Evolutionary conservation across 1,140 invertebrate species (phyloP), one percentile per base, ranked within the genome.

Genomic region (Hylyphantes graminicola): DNA sequence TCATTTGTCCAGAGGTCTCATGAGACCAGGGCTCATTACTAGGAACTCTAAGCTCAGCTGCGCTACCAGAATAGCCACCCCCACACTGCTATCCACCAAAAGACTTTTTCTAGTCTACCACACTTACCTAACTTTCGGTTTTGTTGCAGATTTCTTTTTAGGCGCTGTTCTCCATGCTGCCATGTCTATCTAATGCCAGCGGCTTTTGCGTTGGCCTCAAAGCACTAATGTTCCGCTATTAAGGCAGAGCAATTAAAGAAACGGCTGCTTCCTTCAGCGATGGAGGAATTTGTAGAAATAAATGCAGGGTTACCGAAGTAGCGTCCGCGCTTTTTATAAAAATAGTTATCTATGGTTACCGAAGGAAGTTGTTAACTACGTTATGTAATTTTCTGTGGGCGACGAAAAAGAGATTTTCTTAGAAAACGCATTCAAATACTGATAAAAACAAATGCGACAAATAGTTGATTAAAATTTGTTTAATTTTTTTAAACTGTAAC

Each of bases 31-130:
- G 73, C 82, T 85, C 82, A 85, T 85, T 85, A 85, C 82, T 57
- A 72, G 82, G 67, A 68, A 70, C 82, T 77, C 82, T 59, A 85
- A 77, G 82, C 82, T 85, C 82, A 85, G 82, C 82, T 85, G 82
- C 70, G 80, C 80, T 75, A 65, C 64, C 53, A 70, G 70, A 75
- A 72, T 67, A 53, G n/a, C 55, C 68, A 12, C 81, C 73, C 35
- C 19, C 76, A 21, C 77, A 9, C n/a, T 67, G 21, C 78, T 67
- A 21, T 53, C 76, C 21, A 19, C 19, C 65, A 51, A 35, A 35
- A 35, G 79, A 59, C 53, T 80, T 59, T 80, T 80, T 72, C 78
- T 80, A 35, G 78, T 67, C 67, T 78, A 51, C 77, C 65, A 79
- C 65, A 79, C 77, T 79, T 79, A 79, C 54, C 77, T 79, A 79